A percentile compares a stretch with the other conserved stretches of the same genome.
These are phyloP conservation scores for Lymantria monacha DNA, from an alignment of 2,888 invertebrate species.

Conservation along the genomic window DNA sequence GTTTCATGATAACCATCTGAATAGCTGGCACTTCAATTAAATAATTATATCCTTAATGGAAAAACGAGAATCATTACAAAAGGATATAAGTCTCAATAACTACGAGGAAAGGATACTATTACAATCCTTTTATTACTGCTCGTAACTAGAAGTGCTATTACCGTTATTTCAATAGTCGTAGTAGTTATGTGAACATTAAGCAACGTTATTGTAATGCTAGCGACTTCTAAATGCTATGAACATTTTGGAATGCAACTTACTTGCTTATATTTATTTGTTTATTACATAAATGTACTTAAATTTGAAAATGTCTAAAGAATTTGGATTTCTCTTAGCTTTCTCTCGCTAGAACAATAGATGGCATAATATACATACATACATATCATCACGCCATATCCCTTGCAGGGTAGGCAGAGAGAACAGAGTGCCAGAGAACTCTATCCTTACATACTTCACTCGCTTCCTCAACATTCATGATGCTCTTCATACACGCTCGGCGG, in stretches of 20 bases:
- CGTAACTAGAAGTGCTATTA: slow-evolving; percentile 21
- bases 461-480: too few relatives aligned
- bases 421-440: too few relatives aligned
- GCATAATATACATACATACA: too few relatives aligned
- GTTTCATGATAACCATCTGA: not conserved
- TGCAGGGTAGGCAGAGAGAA: too few relatives aligned
- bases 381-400: too few relatives aligned
- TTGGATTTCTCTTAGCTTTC: too few relatives aligned
- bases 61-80: slow-evolving; percentile 33
- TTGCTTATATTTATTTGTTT: not conserved
- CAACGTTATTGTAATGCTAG: not conserved
- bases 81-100: slow-evolving; percentile 43
- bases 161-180: slow-evolving; percentile 12
- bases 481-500: too few relatives aligned
- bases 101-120: slow-evolving; percentile 23
- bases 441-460: too few relatives aligned
- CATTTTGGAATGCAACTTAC: not conserved
- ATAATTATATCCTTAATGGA: slow-evolving; percentile 44
- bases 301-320: too few relatives aligned
- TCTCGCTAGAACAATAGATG: too few relatives aligned
- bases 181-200: not conserved
- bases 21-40: not conserved
- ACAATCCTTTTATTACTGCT: slow-evolving; percentile 11
- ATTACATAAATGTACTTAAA: too few relatives aligned
- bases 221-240: not conserved